Evolutionary conservation across 2,888 invertebrate species (phyloP).

Genomic region (Cephalotes varians): DNA sequence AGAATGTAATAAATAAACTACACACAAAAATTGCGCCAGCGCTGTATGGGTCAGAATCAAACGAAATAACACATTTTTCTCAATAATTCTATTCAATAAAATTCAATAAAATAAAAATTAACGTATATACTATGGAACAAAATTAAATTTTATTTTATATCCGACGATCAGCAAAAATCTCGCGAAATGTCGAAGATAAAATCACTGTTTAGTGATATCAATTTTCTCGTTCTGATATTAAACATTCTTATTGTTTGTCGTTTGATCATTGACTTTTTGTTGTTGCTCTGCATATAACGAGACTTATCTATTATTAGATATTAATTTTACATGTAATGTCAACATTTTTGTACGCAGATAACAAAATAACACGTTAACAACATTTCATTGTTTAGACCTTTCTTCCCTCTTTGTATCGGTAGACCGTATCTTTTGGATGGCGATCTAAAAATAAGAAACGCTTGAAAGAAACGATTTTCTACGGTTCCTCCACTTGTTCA

Average conservation of each 20-base stretch:
- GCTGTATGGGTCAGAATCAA: not conserved
- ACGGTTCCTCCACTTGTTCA: conserved; percentile 36
- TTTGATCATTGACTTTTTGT: too few species aligned
- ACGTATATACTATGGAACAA: not conserved
- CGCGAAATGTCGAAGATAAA: not conserved
- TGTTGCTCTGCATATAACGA: too few species aligned
- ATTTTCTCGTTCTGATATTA: not conserved
- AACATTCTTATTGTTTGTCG: too few species aligned
- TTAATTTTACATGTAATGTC: too few species aligned
- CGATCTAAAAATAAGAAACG: conserved; percentile 42
- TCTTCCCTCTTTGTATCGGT: not conserved
- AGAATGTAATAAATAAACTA: not conserved
- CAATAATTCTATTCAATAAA: too few species aligned
- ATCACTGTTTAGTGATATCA: not conserved
- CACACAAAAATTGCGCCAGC: not conserved
- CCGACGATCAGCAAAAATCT: not conserved
- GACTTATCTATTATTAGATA: too few species aligned
- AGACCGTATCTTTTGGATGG: conserved; percentile 7
- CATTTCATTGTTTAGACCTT: not conserved
- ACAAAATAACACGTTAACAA: not conserved
- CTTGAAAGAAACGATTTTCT: conserved; percentile 19
- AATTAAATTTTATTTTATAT: not conserved
- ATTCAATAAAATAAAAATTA: too few species aligned
- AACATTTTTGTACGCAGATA: not conserved
- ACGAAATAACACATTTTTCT: not conserved